Percentiles rank a stretch among this genome's conserved stretches.
Conservation (phyloP, 2,797 vertebrate genomes). For the Selene dorsalis region DNA sequence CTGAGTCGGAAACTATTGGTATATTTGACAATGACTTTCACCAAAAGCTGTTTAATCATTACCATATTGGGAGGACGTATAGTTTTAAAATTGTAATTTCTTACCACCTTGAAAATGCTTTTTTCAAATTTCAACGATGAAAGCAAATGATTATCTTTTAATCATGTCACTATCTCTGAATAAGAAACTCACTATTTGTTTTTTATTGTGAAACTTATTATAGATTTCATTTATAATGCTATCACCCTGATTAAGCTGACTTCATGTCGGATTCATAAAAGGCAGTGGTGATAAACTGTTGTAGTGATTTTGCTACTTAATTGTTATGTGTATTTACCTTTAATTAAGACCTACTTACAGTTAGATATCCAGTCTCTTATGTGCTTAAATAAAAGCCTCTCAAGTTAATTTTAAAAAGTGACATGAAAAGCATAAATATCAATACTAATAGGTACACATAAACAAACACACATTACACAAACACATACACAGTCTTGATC, state of each 20-base stretch:
- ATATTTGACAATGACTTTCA: constrained; percentile 32
- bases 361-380: not conserved
- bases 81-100: not conserved
- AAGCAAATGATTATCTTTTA: not conserved
- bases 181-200: not conserved
- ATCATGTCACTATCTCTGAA: not conserved
- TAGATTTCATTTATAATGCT: not conserved
- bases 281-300: not conserved
- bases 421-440: constrained; percentile 13
- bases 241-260: not conserved
- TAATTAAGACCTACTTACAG: constrained; percentile 9
- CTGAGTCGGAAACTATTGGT: not conserved
- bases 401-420: constrained; percentile 12
- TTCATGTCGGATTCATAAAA: not conserved
- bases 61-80: not conserved
- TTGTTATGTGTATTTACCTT: constrained; percentile 19
- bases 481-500: constrained; percentile 14
- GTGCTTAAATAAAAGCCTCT: constrained; percentile 1
- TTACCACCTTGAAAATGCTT: not conserved
- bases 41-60: not conserved
- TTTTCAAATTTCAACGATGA: not conserved
- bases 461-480: not conserved
- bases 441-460: not conserved
- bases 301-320: not conserved
- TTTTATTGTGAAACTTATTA: constrained; percentile 5